Conservation (phyloP, 2,113 vertebrate species). For the Hirundichthys speculiger region DNA sequence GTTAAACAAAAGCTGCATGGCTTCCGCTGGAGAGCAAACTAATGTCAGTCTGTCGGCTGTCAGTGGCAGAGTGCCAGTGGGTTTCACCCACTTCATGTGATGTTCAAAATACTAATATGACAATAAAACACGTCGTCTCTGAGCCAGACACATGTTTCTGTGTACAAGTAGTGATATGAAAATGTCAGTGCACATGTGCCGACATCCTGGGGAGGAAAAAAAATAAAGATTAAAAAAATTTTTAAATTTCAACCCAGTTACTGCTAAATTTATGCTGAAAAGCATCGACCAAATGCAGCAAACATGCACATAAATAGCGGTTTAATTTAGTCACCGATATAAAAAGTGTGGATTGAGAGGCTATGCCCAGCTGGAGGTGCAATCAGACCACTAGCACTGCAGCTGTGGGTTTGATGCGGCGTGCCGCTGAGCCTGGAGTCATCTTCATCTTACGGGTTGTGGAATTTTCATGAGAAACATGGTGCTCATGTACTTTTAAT, state of each 20-base stretch:
- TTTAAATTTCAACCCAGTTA: not conserved
- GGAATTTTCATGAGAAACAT: conserved; percentile 33
- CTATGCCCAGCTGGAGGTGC: conserved; percentile 10
- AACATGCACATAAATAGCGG: not conserved
- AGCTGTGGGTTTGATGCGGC: conserved; percentile 11
- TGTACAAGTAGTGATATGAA: conserved; percentile 2
- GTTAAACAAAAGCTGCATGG: conserved; percentile 48
- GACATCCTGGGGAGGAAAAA: conserved; percentile 29
- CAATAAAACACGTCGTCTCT: conserved; percentile 14
- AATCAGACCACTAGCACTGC: conserved; percentile 6
- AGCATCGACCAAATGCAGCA: conserved; percentile 1
- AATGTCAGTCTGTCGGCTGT: conserved; percentile 23
- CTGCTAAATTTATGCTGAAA: conserved; percentile 7
- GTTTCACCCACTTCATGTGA: conserved; percentile 2
- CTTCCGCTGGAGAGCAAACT: conserved; percentile 22
- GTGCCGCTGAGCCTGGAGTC: not conserved
- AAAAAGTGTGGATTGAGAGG: conserved; percentile 1
- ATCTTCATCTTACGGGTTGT: conserved; percentile 1
- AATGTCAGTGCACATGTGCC: not conserved
- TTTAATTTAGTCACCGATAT: conserved; percentile 15
- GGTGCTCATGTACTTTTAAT: conserved; percentile 13
- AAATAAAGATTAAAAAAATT: no score
- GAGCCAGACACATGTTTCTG: not conserved
- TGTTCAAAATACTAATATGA: conserved; percentile 10
- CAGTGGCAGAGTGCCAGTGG: not conserved